Base-by-base conservation (phyloP, 2,888 invertebrate genomes). In the Drosophila vallismaia region DNA sequence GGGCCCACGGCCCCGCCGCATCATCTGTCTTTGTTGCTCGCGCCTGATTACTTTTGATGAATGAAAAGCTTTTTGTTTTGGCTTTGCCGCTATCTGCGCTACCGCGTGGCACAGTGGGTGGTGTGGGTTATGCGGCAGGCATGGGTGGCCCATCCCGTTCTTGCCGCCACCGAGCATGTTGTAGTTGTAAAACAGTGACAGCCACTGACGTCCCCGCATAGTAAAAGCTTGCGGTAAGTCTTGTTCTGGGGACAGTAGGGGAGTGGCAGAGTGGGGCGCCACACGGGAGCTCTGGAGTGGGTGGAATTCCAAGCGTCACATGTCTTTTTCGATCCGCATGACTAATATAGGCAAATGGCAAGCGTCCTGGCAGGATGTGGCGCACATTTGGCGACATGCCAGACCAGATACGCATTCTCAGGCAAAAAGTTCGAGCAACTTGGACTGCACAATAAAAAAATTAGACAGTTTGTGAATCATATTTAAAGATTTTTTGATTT, bases 51-150 rank as follows among this genome's bases (percentile, higher is more conserved):
- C 58, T 83, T 86, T 88, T 88, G 81, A 90, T 89, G 89, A 89
- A 89, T 89, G 89, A 89, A 89, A 89, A 89, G 89, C 89, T 89
- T 78, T 83, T 72, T 76, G 72, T 76, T 71, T 73, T 36, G 63
- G 55, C 58, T 54, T 48, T 70, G 71, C 66, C 76, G 78, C 69
- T 76, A 71, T 66, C 72, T 72, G 58, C 48, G 50, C 42, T 19
- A 24, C 46, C 56, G 51, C 56, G 50, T 45, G 46, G 14, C 26
- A 57, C 19, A 33, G 24, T 1, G 44, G 10, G 44, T 19, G 24
- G 9, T 44, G 14, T 8, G 5, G 12, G 12, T n/a, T 5, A 1
- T 12, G 40, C n/a, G n/a, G 14, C 14, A 14, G 14, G 14, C 14
- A 14, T 14, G 14, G 9, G 44, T 4, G 24, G 24, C 26, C 14